Base-by-base conservation (phyloP, 2,888 invertebrate genomes). In the Drosophila sordidula region DNA sequence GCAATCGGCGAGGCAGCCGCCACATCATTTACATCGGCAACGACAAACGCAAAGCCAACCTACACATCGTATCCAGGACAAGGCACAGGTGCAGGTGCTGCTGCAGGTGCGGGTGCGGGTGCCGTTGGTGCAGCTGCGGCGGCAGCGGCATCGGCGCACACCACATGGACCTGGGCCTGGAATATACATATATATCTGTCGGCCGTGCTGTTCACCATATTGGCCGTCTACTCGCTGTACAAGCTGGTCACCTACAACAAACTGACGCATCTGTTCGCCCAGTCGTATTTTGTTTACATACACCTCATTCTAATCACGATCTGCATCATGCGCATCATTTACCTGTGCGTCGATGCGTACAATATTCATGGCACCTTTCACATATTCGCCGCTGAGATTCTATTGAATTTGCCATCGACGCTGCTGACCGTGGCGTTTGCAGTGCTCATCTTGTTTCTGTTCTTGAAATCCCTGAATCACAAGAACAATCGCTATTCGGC, bases 311-410 rank as follows among this genome's bases (percentile, higher is more conserved):
- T 98, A 58, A 96, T 97, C 9, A 93, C 95, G 11, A 95, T 98
- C 44, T 97, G 98, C 90, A 94, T 95, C 16, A 93, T 97, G 89
- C 94, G 97, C 51, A 96, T 97, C 81, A 96, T 97, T 83, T 98
- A 97, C 90, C 94, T 98, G 80, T 96, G 97, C 81, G 96, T 97
- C 90, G 98, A 98, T 92, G 97, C 97, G 0, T 98, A 98, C 91
- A 98, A 98, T 90, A 95, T 96, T n/a, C 95, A 95, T 69, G 94
- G 94, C 68, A 96, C 96, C 0, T 94, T 98, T 90, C 96, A 96
- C 64, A 93, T 94, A 47, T 95, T 96, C 67, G 93, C 97, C 34
- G 96, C 97, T 55, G 96, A 97, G 89, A 95, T 98, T 51, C 92
- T 98, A 39, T 94, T 97, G 71, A 96, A 97, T 90, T 94, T 97